Percentiles rank a stretch among this genome's conserved stretches.
phyloP scores from a whole-genome alignment of 2,888 invertebrate species.

The Conops quadrifasciatus region DNA sequence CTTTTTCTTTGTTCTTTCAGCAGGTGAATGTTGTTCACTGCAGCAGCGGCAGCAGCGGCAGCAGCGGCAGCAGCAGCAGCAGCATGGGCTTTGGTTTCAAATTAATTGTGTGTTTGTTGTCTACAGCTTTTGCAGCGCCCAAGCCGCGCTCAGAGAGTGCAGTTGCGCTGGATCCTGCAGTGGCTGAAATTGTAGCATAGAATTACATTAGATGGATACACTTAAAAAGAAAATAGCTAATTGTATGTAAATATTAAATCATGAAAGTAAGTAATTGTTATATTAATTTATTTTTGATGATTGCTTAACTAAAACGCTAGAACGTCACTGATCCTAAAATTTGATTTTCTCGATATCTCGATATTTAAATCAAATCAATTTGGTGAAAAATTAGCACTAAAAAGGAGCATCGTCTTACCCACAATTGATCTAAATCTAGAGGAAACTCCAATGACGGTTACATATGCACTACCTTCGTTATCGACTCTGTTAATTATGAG shows the following conservation, averaged over 20 bases:
- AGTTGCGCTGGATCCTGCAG: background rate
- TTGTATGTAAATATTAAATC: background rate
- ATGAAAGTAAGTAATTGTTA: too few species aligned
- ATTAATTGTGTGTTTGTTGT: conserved; percentile 34
- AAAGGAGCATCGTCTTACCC: too few species aligned
- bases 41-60: background rate
- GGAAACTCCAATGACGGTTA: too few species aligned
- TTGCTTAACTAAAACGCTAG: too few species aligned
- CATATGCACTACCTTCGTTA: too few species aligned
- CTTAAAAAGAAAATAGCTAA: background rate
- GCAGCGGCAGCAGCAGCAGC: background rate
- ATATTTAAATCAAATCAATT: too few species aligned
- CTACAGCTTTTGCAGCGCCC: conserved; percentile 24
- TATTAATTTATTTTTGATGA: too few species aligned
- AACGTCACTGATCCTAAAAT: too few species aligned
- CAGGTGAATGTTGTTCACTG: conserved; percentile 33
- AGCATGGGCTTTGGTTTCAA: conserved; percentile 20
- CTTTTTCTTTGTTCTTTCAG: conserved; percentile 6
- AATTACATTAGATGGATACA: conserved; percentile 10
- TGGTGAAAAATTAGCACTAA: too few species aligned
- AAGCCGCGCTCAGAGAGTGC: background rate
- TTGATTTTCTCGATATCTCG: background rate
- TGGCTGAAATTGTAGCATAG: conserved; percentile 3
- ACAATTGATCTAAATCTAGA: too few species aligned
- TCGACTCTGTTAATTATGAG: too few species aligned